These are phyloP conservation scores for Oscheius sp. DNA, from an alignment of 2,888 invertebrate species.

Conservation along the genomic window DNA sequence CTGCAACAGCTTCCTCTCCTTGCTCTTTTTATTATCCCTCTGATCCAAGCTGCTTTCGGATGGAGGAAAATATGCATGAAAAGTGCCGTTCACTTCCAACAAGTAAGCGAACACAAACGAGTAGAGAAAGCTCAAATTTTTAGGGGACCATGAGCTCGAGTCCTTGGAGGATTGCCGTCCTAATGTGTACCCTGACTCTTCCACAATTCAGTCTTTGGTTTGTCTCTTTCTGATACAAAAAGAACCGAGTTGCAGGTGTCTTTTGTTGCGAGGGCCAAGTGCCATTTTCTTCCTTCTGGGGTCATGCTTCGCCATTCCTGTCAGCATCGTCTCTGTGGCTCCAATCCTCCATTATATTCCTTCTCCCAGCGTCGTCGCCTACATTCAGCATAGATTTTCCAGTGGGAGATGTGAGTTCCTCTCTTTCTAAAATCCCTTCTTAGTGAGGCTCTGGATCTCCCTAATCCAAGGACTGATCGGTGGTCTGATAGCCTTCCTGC, in stretches of 20 bases:
- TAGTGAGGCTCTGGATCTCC: conserved; percentile 19
- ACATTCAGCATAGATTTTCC: conserved; percentile 47
- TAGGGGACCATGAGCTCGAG: conserved; percentile 52
- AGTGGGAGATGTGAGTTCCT: conserved; percentile 44
- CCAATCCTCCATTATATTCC: conserved; percentile 57
- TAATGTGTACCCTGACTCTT: conserved; percentile 45
- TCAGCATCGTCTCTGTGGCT: conserved; percentile 40
- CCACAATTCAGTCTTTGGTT: conserved; percentile 50
- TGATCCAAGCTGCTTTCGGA: conserved; percentile 43
- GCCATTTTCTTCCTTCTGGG: conserved; percentile 46
- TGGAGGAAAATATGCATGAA: conserved; percentile 40
- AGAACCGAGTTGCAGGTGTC: conserved; percentile 28
- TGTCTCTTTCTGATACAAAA: neutral
- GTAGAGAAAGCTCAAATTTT: neutral
- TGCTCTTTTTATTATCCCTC: conserved; percentile 41
- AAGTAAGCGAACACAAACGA: conserved; percentile 12
- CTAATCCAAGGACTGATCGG: conserved; percentile 29
- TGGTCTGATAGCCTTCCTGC: conserved; percentile 28
- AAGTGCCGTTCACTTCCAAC: conserved; percentile 50
- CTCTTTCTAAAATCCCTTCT: neutral
- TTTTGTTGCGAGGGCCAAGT: conserved; percentile 37
- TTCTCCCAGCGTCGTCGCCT: conserved; percentile 49
- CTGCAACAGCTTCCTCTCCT: conserved; percentile 45
- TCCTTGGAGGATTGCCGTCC: conserved; percentile 54
- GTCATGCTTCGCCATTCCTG: conserved; percentile 40